Conservation (phyloP, 2,888 invertebrate species). For the Drosophila mimica region DNA sequence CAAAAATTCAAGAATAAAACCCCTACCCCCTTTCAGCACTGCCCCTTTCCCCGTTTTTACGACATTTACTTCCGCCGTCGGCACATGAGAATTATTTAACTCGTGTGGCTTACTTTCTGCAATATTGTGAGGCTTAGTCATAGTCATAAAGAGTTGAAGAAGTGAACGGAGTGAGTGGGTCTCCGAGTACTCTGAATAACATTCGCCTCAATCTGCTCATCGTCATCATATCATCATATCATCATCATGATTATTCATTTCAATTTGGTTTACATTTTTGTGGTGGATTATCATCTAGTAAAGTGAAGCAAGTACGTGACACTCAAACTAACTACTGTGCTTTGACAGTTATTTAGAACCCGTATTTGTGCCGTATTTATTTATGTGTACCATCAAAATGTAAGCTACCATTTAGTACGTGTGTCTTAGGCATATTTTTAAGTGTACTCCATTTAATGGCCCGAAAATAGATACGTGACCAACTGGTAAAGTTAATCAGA, state of each 20-base stretch:
- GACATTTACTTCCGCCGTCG: conserved; percentile 66
- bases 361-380: background rate
- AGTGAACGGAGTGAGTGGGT: conserved; percentile 18
- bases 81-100: conserved; percentile 29
- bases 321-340: background rate
- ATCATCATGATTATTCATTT: conserved; percentile 1
- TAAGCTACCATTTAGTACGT: background rate
- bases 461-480: background rate
- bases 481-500: background rate
- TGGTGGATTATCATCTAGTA: background rate
- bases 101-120: conserved; percentile 25
- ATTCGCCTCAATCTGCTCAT: conserved; percentile 16
- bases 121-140: conserved; percentile 45
- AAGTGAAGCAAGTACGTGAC: conserved; percentile 18
- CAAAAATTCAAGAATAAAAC: background rate
- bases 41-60: conserved; percentile 38
- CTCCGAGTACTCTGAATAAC: background rate
- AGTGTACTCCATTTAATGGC: background rate
- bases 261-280: conserved; percentile 16
- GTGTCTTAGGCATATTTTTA: background rate
- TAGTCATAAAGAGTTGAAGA: conserved; percentile 20
- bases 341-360: background rate
- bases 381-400: background rate
- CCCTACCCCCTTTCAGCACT: too few species aligned
- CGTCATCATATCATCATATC: conserved; percentile 1